phyloP scores from a whole-genome alignment of 1,140 invertebrate species.

The Aradophagus sp. region DNA sequence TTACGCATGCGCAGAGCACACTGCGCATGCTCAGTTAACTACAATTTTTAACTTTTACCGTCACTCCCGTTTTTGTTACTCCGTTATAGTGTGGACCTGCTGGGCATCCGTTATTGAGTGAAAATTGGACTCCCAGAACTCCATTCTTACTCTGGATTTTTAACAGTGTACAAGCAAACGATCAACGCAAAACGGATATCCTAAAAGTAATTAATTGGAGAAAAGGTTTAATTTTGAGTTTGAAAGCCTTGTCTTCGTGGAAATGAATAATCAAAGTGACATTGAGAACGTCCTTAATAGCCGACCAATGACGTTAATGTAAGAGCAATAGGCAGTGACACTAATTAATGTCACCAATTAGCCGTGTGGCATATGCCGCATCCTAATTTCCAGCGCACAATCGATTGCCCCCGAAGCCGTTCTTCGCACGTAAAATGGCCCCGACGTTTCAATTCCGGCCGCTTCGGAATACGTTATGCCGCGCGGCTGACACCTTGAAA shows the following conservation, averaged over 20 bases:
- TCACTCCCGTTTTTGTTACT: too few species aligned
- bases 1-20: too few species aligned
- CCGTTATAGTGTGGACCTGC: too few species aligned
- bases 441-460: conserved; percentile 25
- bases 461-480: conserved; percentile 14
- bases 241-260: conserved; percentile 10
- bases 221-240: too few species aligned
- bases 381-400: conserved; percentile 45
- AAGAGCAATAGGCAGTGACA: conserved; percentile 35
- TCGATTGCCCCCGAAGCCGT: conserved; percentile 34
- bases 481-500: conserved; percentile 21
- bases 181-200: too few species aligned
- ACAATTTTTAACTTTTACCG: too few species aligned
- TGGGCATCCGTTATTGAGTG: too few species aligned
- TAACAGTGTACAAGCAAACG: too few species aligned
- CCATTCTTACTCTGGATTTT: too few species aligned
- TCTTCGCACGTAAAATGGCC: conserved; percentile 30
- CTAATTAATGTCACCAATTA: conserved; percentile 53
- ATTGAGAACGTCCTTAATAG: conserved; percentile 33
- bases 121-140: too few species aligned
- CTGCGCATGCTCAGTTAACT: too few species aligned
- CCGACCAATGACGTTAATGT: conserved; percentile 42
- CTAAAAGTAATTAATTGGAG: too few species aligned
- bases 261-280: conserved; percentile 32
- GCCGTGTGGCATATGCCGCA: conserved; percentile 40